Evolutionary conservation across 2,888 invertebrate species (phyloP).

Genomic region (Philereme vetulata): DNA sequence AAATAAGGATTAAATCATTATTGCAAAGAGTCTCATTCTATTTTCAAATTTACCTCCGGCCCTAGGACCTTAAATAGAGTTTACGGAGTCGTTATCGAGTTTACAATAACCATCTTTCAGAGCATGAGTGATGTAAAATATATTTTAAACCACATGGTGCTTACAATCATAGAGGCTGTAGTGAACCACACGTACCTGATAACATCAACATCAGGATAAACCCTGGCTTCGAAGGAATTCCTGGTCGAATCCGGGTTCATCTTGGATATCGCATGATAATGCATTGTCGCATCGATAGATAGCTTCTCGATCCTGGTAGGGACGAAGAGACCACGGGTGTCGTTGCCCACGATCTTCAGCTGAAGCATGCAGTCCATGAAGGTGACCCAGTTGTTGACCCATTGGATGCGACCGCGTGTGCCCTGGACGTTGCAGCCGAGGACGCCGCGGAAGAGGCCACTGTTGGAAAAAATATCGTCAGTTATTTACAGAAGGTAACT

Average conservation of each 20-base stretch:
- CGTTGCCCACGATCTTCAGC: conserved; percentile 88
- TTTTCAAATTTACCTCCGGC: no score
- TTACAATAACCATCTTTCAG: no score
- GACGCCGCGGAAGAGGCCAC: conserved; percentile 85
- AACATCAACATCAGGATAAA: conserved; percentile 77
- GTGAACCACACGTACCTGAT: conserved; percentile 60
- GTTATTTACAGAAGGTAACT: no score
- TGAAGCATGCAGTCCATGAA: conserved; percentile 96
- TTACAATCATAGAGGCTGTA: neutral
- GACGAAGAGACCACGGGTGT: conserved; percentile 87
- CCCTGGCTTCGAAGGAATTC: conserved; percentile 74
- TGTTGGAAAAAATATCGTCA: conserved; percentile 44
- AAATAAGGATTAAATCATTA: no score
- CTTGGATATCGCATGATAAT: conserved; percentile 77
- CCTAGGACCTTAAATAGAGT: no score
- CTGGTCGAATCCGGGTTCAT: conserved; percentile 73
- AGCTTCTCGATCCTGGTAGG: conserved; percentile 90
- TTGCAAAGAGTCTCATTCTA: no score
- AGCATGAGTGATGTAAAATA: no score
- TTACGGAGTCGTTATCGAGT: no score
- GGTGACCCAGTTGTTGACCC: conserved; percentile 94
- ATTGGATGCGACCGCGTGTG: conserved; percentile 81
- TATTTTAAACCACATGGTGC: neutral
- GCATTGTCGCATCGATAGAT: conserved; percentile 86
- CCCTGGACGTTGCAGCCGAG: conserved; percentile 79